Base-by-base conservation (phyloP, 2,888 invertebrate genomes). In the Drosophila eohydei region DNA sequence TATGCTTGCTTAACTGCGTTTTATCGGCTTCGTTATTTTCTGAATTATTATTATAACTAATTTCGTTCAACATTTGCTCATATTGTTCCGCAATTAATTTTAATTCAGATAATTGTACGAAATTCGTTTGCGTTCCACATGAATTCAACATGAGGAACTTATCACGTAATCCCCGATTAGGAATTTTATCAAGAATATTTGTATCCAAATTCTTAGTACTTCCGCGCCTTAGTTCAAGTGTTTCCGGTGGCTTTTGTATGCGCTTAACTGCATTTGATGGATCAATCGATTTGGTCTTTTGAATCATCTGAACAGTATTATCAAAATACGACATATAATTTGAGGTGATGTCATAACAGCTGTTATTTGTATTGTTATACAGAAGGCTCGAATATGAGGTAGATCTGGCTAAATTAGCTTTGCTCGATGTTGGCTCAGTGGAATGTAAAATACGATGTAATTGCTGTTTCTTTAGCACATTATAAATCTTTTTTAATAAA, bases 401-500 rank as follows among this genome's bases (percentile, higher is more conserved):
- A 7, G 90, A 80, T 48, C 89, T 81, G 7, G 66, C 61, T n/a
- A 89, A 68, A 26, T 51, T 72, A 1, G 48, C 16, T 38, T 83
- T 77, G n/a, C 9, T 52, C 4, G 50, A 32, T 44, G 67, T 34
- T 51, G 80, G 73, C 50, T 87, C 75, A 16, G 74, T 79, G 78
- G 90, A 89, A 88, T 92, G 89, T 81, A 92, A 71, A 44, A 90
- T 82, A 6, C 92, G 88, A 70, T 92, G 91, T 4, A 92, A 70
- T 64, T 92, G 92, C 57, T 92, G 91, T 60, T 92, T 92, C 41
- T 92, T 92, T 14, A 92, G 81, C 38, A 84, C 79, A 51, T 90
- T 91, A 64, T 92, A 92, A 4, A 92, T 88, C 68, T 89, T 90
- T 36, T 96, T 96, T 59, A 97, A 93, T 32, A 96, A 93, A 87